Evolutionary conservation across 2,888 invertebrate genomes (phyloP).

Genomic region (Leucoptera coffeella): DNA sequence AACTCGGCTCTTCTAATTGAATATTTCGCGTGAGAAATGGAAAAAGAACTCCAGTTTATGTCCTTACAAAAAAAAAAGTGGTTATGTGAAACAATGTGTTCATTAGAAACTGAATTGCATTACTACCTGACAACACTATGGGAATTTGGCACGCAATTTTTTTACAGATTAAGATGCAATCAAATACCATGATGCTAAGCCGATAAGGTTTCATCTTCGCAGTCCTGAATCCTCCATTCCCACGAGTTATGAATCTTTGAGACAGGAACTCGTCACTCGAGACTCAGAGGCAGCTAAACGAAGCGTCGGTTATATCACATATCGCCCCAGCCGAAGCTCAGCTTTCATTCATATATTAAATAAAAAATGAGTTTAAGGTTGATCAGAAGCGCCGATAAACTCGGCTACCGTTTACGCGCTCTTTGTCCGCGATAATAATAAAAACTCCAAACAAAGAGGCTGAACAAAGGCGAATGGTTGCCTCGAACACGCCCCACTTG

Average conservation of each 20-base stretch:
- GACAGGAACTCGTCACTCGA: constrained; percentile 23
- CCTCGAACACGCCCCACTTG: constrained; percentile 31
- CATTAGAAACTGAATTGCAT: too few relatives aligned
- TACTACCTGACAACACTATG: too few relatives aligned
- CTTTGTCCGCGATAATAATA: constrained; percentile 41
- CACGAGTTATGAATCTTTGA: constrained; percentile 8
- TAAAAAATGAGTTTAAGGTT: constrained; percentile 16
- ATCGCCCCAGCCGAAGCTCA: constrained; percentile 26
- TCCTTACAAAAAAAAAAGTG: too few relatives aligned
- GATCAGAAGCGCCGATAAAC: constrained; percentile 45
- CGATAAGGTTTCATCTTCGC: background rate
- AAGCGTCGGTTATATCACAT: constrained; percentile 31
- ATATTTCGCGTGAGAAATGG: too few relatives aligned
- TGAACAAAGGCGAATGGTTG: constrained; percentile 24
- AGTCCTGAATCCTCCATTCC: constrained; percentile 3
- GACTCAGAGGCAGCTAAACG: too few relatives aligned
- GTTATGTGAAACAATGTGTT: too few relatives aligned
- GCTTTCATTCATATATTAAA: constrained; percentile 15
- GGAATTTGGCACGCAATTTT: too few relatives aligned
- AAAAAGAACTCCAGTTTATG: too few relatives aligned
- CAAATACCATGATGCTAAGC: too few relatives aligned
- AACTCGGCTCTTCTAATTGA: too few relatives aligned
- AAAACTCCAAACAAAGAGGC: constrained; percentile 39
- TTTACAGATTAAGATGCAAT: too few relatives aligned
- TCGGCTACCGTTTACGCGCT: constrained; percentile 46